Conservation (phyloP, 2,888 invertebrate species). For the Nysson spinosus region DNA sequence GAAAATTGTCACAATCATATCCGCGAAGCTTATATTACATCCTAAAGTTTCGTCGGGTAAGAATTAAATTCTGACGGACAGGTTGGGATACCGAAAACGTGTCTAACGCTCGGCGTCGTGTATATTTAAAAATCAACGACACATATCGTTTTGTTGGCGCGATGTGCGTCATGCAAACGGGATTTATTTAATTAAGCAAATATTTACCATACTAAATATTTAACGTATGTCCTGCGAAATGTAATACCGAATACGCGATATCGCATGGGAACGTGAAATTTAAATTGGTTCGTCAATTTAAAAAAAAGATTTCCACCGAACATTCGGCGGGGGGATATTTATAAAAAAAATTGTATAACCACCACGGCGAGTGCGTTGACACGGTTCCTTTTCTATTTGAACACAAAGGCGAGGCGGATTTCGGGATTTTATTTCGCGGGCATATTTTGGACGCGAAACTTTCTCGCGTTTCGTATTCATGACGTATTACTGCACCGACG, state of each 20-base stretch:
- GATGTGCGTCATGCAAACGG: conserved; percentile 5
- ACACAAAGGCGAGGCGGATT: not conserved
- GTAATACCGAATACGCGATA: not conserved
- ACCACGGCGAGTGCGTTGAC: not conserved
- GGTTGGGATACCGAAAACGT: conserved; percentile 28
- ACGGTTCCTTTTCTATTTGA: not conserved
- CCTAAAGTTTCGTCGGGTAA: conserved; percentile 14
- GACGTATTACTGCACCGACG: conserved; percentile 49
- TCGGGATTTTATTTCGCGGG: conserved; percentile 1
- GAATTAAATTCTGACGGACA: conserved; percentile 31
- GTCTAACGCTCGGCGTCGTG: not conserved
- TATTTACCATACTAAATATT: conserved; percentile 46
- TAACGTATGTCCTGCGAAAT: conserved; percentile 9
- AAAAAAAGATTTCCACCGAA: conserved; percentile 1
- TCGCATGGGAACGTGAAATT: not conserved
- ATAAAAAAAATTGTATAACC: not conserved
- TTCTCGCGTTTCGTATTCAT: conserved; percentile 10
- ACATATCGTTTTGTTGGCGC: conserved; percentile 23
- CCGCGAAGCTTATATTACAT: not conserved
- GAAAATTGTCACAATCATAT: no score
- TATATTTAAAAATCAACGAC: conserved; percentile 42
- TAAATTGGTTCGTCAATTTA: not conserved
- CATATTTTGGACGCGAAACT: conserved; percentile 38
- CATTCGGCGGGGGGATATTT: not conserved
- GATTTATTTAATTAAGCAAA: conserved; percentile 42